Percentiles rank a stretch among this genome's conserved stretches.
Conservation (phyloP, 53 echinoderm and acorn worm genomes). For the Arbacia lixula region DNA sequence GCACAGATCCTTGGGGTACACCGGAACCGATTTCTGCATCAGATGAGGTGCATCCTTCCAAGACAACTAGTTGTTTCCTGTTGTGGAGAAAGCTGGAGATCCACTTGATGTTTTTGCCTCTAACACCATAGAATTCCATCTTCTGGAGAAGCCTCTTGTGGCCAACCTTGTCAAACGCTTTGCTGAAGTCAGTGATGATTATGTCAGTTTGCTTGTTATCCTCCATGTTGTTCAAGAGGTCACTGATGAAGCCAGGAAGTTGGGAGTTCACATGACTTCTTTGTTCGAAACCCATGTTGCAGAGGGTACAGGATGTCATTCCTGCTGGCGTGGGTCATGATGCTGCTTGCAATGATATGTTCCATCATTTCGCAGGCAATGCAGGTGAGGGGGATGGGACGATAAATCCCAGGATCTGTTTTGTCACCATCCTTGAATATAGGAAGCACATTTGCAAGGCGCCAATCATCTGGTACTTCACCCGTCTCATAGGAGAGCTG, state of each 20-base stretch:
- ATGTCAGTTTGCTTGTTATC: slow-evolving; percentile 19
- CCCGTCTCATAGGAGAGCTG: slow-evolving; percentile 25
- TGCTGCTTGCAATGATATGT: slow-evolving; percentile 35
- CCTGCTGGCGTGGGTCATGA: slow-evolving; percentile 27
- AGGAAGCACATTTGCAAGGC: not conserved
- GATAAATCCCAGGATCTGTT: slow-evolving; percentile 28
- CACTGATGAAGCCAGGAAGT: slow-evolving; percentile 10
- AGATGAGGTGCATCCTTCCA: slow-evolving; percentile 13
- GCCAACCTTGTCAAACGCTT: slow-evolving; percentile 42
- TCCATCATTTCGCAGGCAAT: slow-evolving; percentile 38
- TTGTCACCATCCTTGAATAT: not conserved
- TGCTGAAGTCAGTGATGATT: slow-evolving; percentile 13
- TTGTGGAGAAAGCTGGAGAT: slow-evolving; percentile 43
- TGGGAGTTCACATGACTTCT: too few relatives aligned
- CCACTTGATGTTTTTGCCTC: slow-evolving; percentile 30
- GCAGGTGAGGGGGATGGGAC: slow-evolving; percentile 16
- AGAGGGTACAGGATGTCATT: slow-evolving; percentile 29
- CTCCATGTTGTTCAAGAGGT: slow-evolving; percentile 32
- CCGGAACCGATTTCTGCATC: slow-evolving; percentile 29
- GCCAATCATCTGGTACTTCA: slow-evolving; percentile 39
- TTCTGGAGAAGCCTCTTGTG: slow-evolving; percentile 37
- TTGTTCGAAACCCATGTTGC: slow-evolving; percentile 11
- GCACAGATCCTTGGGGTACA: slow-evolving; percentile 54
- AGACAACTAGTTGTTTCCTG: slow-evolving; percentile 20
- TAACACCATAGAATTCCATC: slow-evolving; percentile 30